Evolutionary conservation across 2,113 vertebrate species (phyloP), one percentile per base, ranked within the genome.

Genomic region (Chloebia gouldiae): DNA sequence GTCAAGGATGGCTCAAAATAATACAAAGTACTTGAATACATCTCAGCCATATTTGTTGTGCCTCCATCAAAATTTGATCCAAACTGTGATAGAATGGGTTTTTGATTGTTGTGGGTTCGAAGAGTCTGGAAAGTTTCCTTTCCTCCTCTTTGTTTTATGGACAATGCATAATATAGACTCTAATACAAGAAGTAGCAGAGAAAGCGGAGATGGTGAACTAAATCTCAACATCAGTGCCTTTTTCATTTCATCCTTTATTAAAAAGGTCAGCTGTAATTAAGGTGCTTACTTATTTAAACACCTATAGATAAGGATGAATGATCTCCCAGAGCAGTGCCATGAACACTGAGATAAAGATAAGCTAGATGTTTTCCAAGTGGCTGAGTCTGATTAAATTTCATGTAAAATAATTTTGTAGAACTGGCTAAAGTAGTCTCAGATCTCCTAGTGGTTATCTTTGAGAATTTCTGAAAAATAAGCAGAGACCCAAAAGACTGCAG

Each of bases 191-290:
- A 75, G 63, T 61, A 85, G 85, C 63, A 79, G 37, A 90, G 45
- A 81, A 91, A 76, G 28, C 40, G 28, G 39, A 82, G 45, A 64
- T 33, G 33, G 57, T 61, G 73, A 81, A 75, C 65, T 57, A 81
- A 75, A 92, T 93, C 92, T 92, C n/a, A 49, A 49, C 33, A 90
- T 80, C 82, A 57, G 27, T 63, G 82, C 42, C 80, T 86, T 94
- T 86, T 94, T 73, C 61, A 86, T 94, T 88, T 88, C 81, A 85
- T 96, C 68, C 49, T 96, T 96, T 82, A 93, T 95, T 96, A 80
- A 92, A 94, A 92, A 96, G 96, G 93, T 93, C 95, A 90, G 63
- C 45, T 69, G 45, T 95, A 96, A 97, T 96, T 94, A 96, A 90
- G 85, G 85, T 90, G 50, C 88, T 94, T 92, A 80, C 54, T 93